phyloP scores from a whole-genome alignment of 2,797 vertebrate species.

The Sciurus vulgaris region DNA sequence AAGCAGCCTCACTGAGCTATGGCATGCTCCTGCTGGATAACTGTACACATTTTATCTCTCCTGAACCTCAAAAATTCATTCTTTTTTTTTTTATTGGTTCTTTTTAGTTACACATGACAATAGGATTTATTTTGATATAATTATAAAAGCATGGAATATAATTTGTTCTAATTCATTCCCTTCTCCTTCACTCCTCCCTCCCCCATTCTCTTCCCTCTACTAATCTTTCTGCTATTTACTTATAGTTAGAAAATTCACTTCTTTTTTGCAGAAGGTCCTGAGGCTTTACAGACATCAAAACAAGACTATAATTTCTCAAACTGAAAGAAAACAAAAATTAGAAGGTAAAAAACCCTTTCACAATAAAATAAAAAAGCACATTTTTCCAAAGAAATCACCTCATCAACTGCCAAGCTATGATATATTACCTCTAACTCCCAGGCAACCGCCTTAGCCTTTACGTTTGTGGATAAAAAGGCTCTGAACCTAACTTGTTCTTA shows the following conservation, averaged over 20 bases:
- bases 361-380: not conserved
- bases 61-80: not conserved
- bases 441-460: slow-evolving; percentile 20
- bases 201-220: too few species aligned
- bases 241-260: not conserved
- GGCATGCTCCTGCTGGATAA: not conserved
- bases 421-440: slow-evolving; percentile 6
- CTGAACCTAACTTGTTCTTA: not conserved
- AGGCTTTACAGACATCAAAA: not conserved
- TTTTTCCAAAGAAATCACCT: slow-evolving; percentile 3
- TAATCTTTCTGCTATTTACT: too few species aligned
- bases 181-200: too few species aligned
- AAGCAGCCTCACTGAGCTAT: not conserved
- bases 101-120: too few species aligned
- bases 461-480: not conserved
- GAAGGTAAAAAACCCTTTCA: not conserved
- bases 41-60: not conserved
- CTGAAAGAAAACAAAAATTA: slow-evolving; percentile 17
- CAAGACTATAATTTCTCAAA: slow-evolving; percentile 21
- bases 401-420: not conserved
- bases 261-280: not conserved
- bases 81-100: not conserved
- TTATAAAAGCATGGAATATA: too few species aligned
- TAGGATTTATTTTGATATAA: too few species aligned
- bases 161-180: too few species aligned